Base-by-base conservation (phyloP, 1,140 invertebrate species). In the Mycetomoellerius zeteki region DNA sequence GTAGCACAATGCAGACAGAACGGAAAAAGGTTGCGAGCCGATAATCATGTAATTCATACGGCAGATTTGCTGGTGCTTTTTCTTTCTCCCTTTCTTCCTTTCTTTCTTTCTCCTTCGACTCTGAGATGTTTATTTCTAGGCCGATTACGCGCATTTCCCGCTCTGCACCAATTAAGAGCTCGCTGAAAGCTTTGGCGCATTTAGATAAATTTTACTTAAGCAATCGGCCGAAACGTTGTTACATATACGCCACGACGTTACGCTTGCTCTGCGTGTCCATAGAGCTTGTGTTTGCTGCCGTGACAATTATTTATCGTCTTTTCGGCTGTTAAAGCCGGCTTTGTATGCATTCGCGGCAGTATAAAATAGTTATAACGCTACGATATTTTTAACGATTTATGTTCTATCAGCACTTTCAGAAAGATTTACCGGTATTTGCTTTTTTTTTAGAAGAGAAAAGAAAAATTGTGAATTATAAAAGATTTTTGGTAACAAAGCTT, bases 21-120 rank as follows among this genome's bases (percentile, higher is more conserved):
- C 54, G 37, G 50, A 37, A 86, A 86, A 88, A 82, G 86, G 37
- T 88, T 67, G 33, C 33, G 71, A 80, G 54, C 85, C 87, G 69
- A 82, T 86, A 86, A 86, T 81, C 76, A 43, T 54, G 24, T 86
- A 82, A 86, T 88, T 82, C 76, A 88, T 76, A 58, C 65, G 30
- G 37, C 33, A 85, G 52, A 88, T 82, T 86, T 86, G 62, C 67
- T 19, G n/a, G 19, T 56, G 50, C n/a, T 43, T 47, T 47, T 69
- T 47, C 3, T 19, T 16, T 37, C 19, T 77, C 10, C 14, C 14
- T 54, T 7, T 30, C 27, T 27, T 24, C 8, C n/a, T 37, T 19
- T 37, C 12, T 0, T 12, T 67, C 27, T 16, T 14, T 3, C 24
- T 24, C 7, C 24, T 37, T 33, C 56, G n/a, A n/a, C 14, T 7